phyloP scores from a whole-genome alignment of 2,113 vertebrate genomes.

The Tor tambroides region DNA sequence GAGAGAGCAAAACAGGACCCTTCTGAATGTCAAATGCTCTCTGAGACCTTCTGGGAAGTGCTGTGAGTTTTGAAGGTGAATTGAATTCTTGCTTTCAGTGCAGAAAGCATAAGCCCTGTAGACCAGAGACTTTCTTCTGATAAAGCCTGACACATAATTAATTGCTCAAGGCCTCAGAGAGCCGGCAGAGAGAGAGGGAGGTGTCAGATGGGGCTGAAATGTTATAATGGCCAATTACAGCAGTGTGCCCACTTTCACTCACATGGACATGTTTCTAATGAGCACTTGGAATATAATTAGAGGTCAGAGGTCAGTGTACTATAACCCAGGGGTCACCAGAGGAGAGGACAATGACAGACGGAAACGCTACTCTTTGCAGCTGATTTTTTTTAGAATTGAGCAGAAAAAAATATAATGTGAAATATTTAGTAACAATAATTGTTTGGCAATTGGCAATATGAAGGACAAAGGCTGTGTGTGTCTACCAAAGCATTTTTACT shows the following conservation, averaged over 20 bases:
- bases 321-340: neutral
- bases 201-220: neutral
- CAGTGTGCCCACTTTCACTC: neutral
- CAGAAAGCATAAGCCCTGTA: neutral
- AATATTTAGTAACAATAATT: neutral
- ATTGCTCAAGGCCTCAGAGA: conserved; percentile 1
- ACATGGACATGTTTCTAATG: neutral
- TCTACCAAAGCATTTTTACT: no score
- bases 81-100: neutral
- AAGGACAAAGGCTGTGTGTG: neutral
- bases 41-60: neutral
- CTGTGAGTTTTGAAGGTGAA: conserved; percentile 8
- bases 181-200: neutral
- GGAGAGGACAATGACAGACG: neutral
- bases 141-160: conserved; percentile 11
- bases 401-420: neutral
- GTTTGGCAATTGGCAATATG: neutral
- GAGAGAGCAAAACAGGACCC: neutral
- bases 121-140: neutral
- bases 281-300: neutral
- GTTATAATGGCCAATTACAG: conserved; percentile 34
- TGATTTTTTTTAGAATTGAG: neutral
- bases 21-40: neutral
- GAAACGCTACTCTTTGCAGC: neutral
- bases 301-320: conserved; percentile 22